phyloP scores from a whole-genome alignment of 2,113 vertebrate genomes.

The Apteryx mantelli region DNA sequence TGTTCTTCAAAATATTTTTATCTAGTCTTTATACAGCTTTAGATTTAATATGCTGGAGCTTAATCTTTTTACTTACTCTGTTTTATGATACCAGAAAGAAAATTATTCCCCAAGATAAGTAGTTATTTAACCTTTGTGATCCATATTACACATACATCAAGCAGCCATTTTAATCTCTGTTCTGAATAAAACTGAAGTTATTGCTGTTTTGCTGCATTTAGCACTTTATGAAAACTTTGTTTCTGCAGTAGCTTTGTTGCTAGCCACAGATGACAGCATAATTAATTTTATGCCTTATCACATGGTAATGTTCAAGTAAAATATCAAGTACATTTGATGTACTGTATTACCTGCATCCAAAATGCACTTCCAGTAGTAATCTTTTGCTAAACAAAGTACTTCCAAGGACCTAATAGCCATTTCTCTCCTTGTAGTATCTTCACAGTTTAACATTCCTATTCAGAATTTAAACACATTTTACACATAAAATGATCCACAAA shows the following conservation, averaged over 20 bases:
- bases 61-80: no score
- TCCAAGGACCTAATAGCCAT: conserved; percentile 80
- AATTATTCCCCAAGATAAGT: background rate
- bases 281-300: background rate
- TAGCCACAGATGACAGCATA: background rate
- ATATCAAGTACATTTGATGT: background rate
- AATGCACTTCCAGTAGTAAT: conserved; percentile 75
- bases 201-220: background rate
- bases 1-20: no score
- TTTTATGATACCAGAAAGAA: background rate
- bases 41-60: no score
- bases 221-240: background rate
- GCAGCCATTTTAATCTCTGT: background rate
- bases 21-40: no score
- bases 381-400: conserved; percentile 76
- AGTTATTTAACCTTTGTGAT: background rate
- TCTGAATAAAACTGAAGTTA: background rate
- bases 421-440: conserved; percentile 63
- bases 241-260: background rate
- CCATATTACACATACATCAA: background rate
- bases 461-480: background rate
- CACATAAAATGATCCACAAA: background rate
- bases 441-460: conserved; percentile 78
- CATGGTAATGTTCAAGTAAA: background rate
- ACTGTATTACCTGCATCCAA: conserved; percentile 75